These are phyloP conservation scores for Hippolais icterina DNA, from an alignment of 2,113 vertebrate genomes.

Conservation along the genomic window DNA sequence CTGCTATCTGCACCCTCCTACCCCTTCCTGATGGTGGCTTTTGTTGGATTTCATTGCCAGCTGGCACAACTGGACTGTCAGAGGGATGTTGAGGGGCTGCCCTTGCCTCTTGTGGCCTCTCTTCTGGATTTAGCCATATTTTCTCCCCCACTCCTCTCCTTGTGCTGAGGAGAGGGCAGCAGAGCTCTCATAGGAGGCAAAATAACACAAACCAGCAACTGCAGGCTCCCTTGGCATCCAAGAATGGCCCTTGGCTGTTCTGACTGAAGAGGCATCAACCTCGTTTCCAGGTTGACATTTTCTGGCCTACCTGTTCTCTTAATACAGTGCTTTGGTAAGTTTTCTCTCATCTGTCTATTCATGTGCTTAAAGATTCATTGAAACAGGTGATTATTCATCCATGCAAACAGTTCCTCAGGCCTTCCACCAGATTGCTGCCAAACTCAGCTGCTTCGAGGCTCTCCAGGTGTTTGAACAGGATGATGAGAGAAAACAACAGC, in stretches of 20 bases:
- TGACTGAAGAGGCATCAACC: not conserved
- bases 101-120: not conserved
- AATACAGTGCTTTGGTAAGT: not conserved
- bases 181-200: not conserved
- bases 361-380: not conserved
- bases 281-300: not conserved
- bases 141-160: not conserved
- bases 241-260: not conserved
- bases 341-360: not conserved
- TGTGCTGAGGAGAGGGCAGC: not conserved
- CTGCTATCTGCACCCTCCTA: not conserved
- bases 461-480: not conserved
- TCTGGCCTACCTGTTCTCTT: not conserved
- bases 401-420: not conserved
- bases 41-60: not conserved
- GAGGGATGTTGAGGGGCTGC: not conserved
- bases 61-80: not conserved
- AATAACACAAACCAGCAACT: not conserved
- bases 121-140: not conserved
- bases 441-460: not conserved
- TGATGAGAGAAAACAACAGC: not conserved
- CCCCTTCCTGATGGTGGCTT: not conserved
- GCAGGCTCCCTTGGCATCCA: not conserved
- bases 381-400: not conserved
- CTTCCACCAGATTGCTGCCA: slow-evolving; percentile 10